A percentile compares a stretch with the other conserved stretches of the same genome.
Evolutionary conservation across 2,113 vertebrate species (phyloP).

Genomic region (Melanotaenia duboulayi): DNA sequence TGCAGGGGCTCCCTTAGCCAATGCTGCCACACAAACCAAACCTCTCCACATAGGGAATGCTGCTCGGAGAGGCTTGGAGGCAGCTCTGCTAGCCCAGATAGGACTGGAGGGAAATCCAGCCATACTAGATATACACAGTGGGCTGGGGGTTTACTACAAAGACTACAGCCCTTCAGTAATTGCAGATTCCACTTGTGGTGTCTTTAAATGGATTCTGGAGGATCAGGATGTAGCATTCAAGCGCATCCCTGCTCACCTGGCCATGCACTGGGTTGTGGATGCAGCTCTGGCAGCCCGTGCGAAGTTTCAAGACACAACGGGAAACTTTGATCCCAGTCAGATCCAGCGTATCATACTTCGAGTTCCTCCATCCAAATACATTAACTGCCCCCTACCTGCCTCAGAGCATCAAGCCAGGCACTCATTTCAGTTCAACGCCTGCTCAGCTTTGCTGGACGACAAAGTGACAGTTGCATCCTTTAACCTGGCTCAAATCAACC

Average conservation of each 20-base stretch:
- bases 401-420: constrained; percentile 93
- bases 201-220: constrained; percentile 88
- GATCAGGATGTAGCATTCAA: constrained; percentile 93
- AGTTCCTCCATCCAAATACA: constrained; percentile 88
- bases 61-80: constrained; percentile 87
- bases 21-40: constrained; percentile 93
- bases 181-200: constrained; percentile 58
- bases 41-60: constrained; percentile 93
- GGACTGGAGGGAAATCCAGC: constrained; percentile 88
- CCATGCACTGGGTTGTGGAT: constrained; percentile 93
- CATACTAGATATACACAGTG: constrained; percentile 85
- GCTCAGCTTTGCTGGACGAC: constrained; percentile 86
- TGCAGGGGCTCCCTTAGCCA: constrained; percentile 92
- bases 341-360: constrained; percentile 83
- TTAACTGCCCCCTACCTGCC: constrained; percentile 86
- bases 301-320: constrained; percentile 66
- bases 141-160: constrained; percentile 91
- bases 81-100: constrained; percentile 85
- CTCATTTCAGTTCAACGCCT: constrained; percentile 93
- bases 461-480: constrained; percentile 83
- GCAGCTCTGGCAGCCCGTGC: constrained; percentile 82
- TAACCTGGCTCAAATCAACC: constrained; percentile 60
- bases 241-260: constrained; percentile 90
- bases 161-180: constrained; percentile 86
- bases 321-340: constrained; percentile 66